phyloP scores from a whole-genome alignment of 2,797 vertebrate species.

The Carduelis carduelis region DNA sequence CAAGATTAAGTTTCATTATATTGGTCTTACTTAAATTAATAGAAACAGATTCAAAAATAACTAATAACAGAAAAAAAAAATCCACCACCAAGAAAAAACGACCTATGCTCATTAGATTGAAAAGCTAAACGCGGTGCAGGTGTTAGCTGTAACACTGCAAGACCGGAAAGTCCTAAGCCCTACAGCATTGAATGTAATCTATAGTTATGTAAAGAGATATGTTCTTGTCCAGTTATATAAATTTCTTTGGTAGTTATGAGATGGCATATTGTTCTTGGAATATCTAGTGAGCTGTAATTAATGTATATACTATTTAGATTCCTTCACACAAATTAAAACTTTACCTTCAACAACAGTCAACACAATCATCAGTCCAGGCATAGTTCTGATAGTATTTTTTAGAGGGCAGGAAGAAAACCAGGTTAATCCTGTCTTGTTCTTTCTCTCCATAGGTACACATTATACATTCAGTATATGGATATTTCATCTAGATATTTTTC shows the following conservation, averaged over 20 bases:
- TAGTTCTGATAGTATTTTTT: not conserved
- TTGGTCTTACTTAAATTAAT: not conserved
- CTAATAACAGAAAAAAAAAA: not conserved
- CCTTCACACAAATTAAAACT: not conserved
- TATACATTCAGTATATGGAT: not conserved
- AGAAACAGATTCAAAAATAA: not conserved
- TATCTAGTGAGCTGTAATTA: not conserved
- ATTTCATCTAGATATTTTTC: not conserved
- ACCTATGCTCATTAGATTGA: not conserved
- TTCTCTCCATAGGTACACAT: not conserved
- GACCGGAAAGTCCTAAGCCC: not conserved
- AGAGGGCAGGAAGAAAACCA: not conserved
- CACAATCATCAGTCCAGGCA: not conserved
- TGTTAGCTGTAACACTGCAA: not conserved
- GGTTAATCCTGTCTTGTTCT: not conserved
- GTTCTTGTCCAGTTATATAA: not conserved
- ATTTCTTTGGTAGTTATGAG: not conserved
- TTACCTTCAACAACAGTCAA: not conserved
- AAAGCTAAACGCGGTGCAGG: not conserved
- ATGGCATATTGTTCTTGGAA: not conserved
- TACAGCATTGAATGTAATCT: not conserved
- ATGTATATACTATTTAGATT: not conserved
- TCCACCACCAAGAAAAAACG: not conserved
- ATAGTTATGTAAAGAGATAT: not conserved
- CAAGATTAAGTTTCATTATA: not conserved